Base-by-base conservation (phyloP, 2,113 vertebrate genomes). In the Xenopus borealis region DNA sequence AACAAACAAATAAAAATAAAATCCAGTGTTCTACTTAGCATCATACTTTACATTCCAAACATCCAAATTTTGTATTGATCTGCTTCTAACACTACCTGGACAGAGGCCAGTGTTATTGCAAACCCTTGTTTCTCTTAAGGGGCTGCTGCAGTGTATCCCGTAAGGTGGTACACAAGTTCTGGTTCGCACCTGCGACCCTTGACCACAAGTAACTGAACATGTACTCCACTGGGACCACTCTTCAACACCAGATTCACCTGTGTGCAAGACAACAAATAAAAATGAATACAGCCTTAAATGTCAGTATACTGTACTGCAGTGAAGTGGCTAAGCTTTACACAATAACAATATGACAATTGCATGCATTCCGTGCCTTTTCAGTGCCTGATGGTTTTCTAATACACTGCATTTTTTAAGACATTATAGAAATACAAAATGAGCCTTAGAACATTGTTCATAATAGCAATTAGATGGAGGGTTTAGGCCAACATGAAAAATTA, bases 81-180 rank as follows among this genome's bases (percentile, higher is more conserved):
- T 96, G 89, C 91, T 94, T 90, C 96, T 98, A 98, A 96, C 96
- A 98, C 96, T 99, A 99, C 97, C 97, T 99, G 97, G 97, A 95
- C 97, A 99, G 95, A 94, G 95, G 94, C 94, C 95, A 98, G 96
- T 99, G 96, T 98, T 98, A 99, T 99, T 99, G 96, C 97, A 99
- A 98, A 98, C 94, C 96, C 97, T 98, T 94, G 97, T 97, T 95
- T 99, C 97, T 98, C 97, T 98, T 98, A 99, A 98, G 91, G 97
- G 97, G 94, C 96, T 96, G 95, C 91, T 96, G 96, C 97, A 99
- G 96, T 97, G 96, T 91, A 95, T 96, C 96, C 97, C 96, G 88
- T 97, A 98, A 94, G 97, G 95, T 94, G 95, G 94, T 94, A 96
- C 93, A 95, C 97, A 99, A 94, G 97, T 95, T 99, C 96, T 98